Conservation (phyloP, 2,113 vertebrate species). For the Aspiorhynchus laticeps region DNA sequence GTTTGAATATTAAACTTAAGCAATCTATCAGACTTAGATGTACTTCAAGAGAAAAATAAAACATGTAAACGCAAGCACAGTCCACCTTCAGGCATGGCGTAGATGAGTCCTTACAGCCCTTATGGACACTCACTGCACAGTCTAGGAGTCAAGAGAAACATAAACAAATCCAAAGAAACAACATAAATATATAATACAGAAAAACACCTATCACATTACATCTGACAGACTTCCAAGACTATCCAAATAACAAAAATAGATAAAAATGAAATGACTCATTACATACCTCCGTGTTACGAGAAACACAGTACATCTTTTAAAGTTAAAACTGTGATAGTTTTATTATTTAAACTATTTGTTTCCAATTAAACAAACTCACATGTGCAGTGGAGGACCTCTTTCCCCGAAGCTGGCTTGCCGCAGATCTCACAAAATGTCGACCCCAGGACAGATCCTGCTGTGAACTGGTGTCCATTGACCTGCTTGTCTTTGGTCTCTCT, state of each 20-base stretch:
- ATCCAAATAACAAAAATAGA: background rate
- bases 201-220: background rate
- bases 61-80: background rate
- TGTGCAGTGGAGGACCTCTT: conserved; percentile 88
- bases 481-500: conserved; percentile 85
- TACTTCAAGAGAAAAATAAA: background rate
- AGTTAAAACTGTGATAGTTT: background rate
- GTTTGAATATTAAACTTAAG: conserved; percentile 49
- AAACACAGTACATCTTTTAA: background rate
- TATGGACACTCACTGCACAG: conserved; percentile 85
- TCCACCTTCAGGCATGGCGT: conserved; percentile 86
- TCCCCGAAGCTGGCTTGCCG: conserved; percentile 84
- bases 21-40: conserved; percentile 8
- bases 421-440: conserved; percentile 84
- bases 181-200: background rate
- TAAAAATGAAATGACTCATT: background rate
- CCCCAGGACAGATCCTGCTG: conserved; percentile 79
- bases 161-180: conserved; percentile 4
- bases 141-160: conserved; percentile 73
- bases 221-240: background rate
- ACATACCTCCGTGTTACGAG: background rate
- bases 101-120: conserved; percentile 83
- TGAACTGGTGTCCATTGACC: conserved; percentile 83
- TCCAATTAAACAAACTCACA: conserved; percentile 75
- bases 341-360: background rate